Evolutionary conservation across 1,140 invertebrate species (phyloP).

Genomic region (Macrocentrus cingulum): DNA sequence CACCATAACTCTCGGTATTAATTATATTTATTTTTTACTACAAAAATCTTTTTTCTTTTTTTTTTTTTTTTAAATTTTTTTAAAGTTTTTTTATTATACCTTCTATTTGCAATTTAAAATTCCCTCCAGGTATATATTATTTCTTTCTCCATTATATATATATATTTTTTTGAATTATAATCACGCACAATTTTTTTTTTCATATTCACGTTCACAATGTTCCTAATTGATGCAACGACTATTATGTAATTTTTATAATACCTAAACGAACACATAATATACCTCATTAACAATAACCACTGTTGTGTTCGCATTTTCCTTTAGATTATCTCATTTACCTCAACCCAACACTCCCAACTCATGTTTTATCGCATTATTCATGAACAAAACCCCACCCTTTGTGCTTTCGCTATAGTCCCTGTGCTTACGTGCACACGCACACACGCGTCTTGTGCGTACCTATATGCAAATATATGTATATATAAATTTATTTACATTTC

Average conservation of each 20-base stretch:
- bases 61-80: too few relatives aligned
- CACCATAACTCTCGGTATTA: background rate
- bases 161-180: background rate
- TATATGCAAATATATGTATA: background rate
- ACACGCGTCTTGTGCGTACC: background rate
- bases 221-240: constrained; percentile 42
- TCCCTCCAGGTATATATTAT: constrained; percentile 10
- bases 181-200: constrained; percentile 9
- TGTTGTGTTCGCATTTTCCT: constrained; percentile 33
- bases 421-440: background rate
- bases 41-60: constrained; percentile 27
- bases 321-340: constrained; percentile 15
- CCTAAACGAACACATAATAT: constrained; percentile 55
- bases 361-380: background rate
- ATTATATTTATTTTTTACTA: constrained; percentile 22
- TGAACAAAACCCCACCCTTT: background rate
- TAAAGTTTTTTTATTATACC: too few relatives aligned
- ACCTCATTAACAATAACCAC: constrained; percentile 42
- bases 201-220: constrained; percentile 8
- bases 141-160: background rate
- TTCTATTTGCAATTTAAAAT: constrained; percentile 27
- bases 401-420: background rate
- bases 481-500: too few relatives aligned
- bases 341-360: constrained; percentile 19
- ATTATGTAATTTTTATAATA: constrained; percentile 47